Base-by-base conservation (phyloP, 2,888 invertebrate species). In the Odiellus spinosus region DNA sequence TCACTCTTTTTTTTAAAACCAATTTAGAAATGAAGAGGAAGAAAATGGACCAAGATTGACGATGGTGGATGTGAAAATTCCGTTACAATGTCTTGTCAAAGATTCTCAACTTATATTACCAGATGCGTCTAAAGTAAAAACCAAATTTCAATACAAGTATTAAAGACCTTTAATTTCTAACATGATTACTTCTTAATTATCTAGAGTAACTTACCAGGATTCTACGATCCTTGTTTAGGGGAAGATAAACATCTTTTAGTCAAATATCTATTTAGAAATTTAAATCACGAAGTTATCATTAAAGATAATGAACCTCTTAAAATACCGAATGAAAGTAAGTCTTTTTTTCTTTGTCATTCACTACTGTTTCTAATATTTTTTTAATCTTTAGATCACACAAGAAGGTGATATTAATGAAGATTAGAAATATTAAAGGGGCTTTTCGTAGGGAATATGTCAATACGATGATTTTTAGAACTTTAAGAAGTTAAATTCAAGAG, bases 141-240 rank as follows among this genome's bases (percentile, higher is more conserved):
- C 8, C 15, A 17, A 17, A 19, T 17, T 44, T 40, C 11, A 26
- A 38, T 14, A 18, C 11, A 33, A 15, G 12, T 33, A 1, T 34
- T n/a, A 12, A 34, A 15, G 41, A 41, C 17, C 4, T 12, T 33
- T 14, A 8, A 19, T 11, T 26, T 33, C n/a, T 38, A 20, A 19
- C 5, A n/a, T 14, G 32, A 34, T 36, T 6, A 14, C 8, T 26
- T 18, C 33, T 38, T 17, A 36, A n/a, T 38, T 15, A 20, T 75
- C 20, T 68, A 95, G 93, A 80, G 84, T 63, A 87, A 90, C 63
- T 68, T 96, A 53, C 87, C 95, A 11, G 96, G 96, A 26, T 96
- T 96, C 69, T 96, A 83, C 67, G 96, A 98, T 67, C 90, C 93
- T 0, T 87, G 88, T 56, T 61, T 68, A 8, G 90, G 91, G 1